Evolutionary conservation across 2,797 vertebrate species (phyloP), one percentile per base, ranked within the genome.

Genomic region (Benthosema pterotum): DNA sequence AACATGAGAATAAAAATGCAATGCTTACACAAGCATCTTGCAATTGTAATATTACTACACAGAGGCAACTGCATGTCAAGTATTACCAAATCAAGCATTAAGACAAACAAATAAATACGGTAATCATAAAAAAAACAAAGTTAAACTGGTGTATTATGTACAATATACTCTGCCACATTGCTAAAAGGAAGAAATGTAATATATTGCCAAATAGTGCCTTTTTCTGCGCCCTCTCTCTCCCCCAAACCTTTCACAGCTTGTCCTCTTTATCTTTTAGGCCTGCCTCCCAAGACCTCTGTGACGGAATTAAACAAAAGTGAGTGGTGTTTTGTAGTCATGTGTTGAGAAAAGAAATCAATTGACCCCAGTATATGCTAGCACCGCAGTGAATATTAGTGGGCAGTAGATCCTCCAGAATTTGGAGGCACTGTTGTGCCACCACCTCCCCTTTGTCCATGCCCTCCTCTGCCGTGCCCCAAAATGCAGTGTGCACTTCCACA

Each of bases 401-500:
- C 52, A 78, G 91, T 90, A 60, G 87, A 80, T 65, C 86, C 93
- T 82, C 85, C 92, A 60, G 92, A 86, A 80, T 79, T 88, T 5
- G 90, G 83, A 72, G 91, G 94, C 66, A 57, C 84, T 19, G 63
- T 84, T 70, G 80, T 67, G 46, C 82, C 87, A 6, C 67, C 87
- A 0, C 77, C 69, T 18, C 77, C 87, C 32, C 77, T 87, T 75
- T 91, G 88, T 84, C 83, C 85, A 38, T 38, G 32, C 32, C 69
- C 81, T 75, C 82, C 81, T 87, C 91, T 92, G 80, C 93, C 91
- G 58, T 98, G 96, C 64, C 96, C 95, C 60, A 96, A 87, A 69
- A 97, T 92, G 65, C 96, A 98, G 82, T 97, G 94, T 28, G 93
- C 93, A 1, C 95, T 96, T 25, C 95, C 94, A 4, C 96, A 98